A percentile compares a stretch with the other conserved stretches of the same genome.
These are phyloP conservation scores for Amblyjoppa proteus DNA, from an alignment of 2,888 invertebrate genomes.

Conservation along the genomic window DNA sequence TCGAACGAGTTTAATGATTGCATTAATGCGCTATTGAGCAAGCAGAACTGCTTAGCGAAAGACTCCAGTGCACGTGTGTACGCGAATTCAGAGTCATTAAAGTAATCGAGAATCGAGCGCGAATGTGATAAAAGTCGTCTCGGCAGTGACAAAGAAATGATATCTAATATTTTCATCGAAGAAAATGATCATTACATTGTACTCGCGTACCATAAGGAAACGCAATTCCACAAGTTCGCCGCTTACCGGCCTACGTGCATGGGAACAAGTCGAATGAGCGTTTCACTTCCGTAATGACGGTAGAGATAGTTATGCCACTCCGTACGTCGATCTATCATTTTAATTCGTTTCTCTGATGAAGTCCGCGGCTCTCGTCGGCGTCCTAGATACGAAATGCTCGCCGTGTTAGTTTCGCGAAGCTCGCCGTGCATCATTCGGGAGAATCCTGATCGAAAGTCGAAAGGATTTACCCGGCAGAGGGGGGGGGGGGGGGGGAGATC, in stretches of 20 bases:
- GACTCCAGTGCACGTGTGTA: not conserved
- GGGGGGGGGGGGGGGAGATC: constrained; percentile 28
- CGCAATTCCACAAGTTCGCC: constrained; percentile 40
- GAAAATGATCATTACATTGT: no score
- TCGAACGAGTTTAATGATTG: constrained; percentile 11
- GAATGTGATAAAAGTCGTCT: no score
- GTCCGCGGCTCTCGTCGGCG: constrained; percentile 3
- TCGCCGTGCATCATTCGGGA: not conserved
- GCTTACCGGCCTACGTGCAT: not conserved
- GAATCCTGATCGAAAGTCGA: constrained; percentile 47
- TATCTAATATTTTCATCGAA: not conserved
- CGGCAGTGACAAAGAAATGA: not conserved
- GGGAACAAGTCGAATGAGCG: constrained; percentile 37
- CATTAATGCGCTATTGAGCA: constrained; percentile 12
- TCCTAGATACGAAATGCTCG: not conserved
- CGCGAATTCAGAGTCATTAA: not conserved
- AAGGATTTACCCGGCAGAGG: constrained; percentile 22
- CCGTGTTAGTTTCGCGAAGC: not conserved
- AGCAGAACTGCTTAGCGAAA: not conserved
- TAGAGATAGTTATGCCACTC: constrained; percentile 29
- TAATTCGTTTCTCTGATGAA: constrained; percentile 38
- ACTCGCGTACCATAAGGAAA: constrained; percentile 40
- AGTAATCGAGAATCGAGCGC: not conserved
- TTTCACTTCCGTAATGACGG: constrained; percentile 63
- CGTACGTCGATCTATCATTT: constrained; percentile 29